A percentile compares a stretch with the other conserved stretches of the same genome.
These are phyloP conservation scores for Danio aesculapii DNA, from an alignment of 2,797 vertebrate species.

Conservation along the genomic window DNA sequence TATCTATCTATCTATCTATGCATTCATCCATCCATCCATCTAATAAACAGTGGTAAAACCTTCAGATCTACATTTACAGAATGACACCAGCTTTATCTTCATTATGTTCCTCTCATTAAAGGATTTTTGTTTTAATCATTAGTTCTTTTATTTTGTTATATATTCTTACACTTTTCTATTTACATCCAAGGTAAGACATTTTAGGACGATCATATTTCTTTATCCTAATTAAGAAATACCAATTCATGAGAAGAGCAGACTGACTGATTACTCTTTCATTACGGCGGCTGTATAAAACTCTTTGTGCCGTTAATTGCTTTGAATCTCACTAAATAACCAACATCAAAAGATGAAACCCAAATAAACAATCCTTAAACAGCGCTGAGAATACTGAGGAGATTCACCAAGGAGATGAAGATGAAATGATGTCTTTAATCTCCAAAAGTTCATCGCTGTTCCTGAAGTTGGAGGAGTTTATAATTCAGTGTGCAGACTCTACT, in stretches of 20 bases:
- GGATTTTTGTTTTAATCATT: background rate
- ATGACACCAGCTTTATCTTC: no score
- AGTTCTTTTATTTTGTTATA: background rate
- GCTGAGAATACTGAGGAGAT: background rate
- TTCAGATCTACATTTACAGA: no score
- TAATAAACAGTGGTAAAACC: no score
- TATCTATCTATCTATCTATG: slow-evolving; percentile 26
- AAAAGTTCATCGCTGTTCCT: background rate
- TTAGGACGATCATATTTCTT: background rate
- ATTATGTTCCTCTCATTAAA: no score
- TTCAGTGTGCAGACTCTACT: background rate
- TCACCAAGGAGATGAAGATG: background rate
- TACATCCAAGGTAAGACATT: background rate
- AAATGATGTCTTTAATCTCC: slow-evolving; percentile 22
- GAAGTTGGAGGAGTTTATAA: slow-evolving; percentile 12
- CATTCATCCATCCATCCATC: background rate
- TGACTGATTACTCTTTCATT: background rate
- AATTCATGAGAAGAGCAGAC: background rate
- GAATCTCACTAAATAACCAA: slow-evolving; percentile 6
- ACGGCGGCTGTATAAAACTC: background rate
- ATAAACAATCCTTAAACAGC: background rate
- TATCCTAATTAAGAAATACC: background rate
- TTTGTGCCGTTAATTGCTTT: slow-evolving; percentile 17
- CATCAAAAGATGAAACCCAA: slow-evolving; percentile 16
- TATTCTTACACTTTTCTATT: background rate